phyloP scores from a whole-genome alignment of 2,797 vertebrate species.

The Telmatherina bonti region DNA sequence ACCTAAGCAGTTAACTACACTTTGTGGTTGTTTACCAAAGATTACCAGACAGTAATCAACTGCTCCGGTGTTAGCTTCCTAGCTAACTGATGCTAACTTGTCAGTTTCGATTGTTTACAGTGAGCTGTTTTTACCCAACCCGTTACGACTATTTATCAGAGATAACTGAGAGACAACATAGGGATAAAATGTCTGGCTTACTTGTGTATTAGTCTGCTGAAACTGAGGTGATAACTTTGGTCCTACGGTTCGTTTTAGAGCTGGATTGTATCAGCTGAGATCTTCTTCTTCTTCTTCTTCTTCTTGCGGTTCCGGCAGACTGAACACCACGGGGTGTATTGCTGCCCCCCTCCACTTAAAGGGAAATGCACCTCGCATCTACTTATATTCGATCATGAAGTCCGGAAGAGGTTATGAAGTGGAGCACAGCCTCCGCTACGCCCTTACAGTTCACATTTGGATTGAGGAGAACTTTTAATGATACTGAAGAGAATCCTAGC shows the following conservation, averaged over 20 bases:
- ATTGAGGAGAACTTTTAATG: no score
- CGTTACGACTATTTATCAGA: not conserved
- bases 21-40: not conserved
- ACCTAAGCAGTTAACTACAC: not conserved
- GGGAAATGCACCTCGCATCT: no score
- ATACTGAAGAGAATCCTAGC: no score
- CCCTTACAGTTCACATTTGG: no score
- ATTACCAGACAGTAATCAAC: not conserved
- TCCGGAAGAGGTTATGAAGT: no score
- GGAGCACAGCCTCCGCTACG: no score
- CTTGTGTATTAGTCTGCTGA: constrained; percentile 45
- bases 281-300: no score
- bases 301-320: no score
- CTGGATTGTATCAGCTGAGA: not conserved
- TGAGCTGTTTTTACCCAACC: not conserved
- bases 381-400: no score
- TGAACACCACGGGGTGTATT: no score
- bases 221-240: constrained; percentile 25
- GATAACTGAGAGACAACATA: fast-evolving
- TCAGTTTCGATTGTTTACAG: constrained; percentile 2
- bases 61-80: constrained; percentile 45
- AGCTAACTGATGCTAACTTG: constrained; percentile 46
- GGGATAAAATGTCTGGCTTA: constrained; percentile 14
- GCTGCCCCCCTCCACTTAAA: no score
- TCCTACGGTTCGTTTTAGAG: constrained; percentile 12